A percentile compares a stretch with the other conserved stretches of the same genome.
Conservation (phyloP, 2,888 invertebrate species). For the Byasa hedistus region DNA sequence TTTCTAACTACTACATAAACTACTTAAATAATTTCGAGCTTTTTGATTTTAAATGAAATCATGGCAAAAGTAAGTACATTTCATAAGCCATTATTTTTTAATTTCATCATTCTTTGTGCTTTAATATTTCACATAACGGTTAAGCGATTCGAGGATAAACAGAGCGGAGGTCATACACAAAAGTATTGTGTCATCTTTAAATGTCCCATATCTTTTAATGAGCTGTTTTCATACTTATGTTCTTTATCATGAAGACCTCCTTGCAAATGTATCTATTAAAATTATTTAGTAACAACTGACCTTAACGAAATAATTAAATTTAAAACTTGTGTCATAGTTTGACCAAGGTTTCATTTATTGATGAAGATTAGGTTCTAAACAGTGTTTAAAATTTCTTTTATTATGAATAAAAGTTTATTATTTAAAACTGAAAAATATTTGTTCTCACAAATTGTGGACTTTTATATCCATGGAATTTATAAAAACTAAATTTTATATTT, state of each 20-base stretch:
- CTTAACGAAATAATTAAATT: background rate
- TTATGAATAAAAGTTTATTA: too few species aligned
- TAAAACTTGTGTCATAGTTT: background rate
- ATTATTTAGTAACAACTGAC: background rate
- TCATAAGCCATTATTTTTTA: background rate
- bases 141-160: background rate
- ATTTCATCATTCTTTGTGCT: conserved; percentile 1
- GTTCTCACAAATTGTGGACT: too few species aligned
- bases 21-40: too few species aligned
- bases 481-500: too few species aligned
- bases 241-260: background rate
- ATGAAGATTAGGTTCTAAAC: too few species aligned
- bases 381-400: too few species aligned
- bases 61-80: background rate
- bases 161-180: background rate
- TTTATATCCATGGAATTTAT: too few species aligned
- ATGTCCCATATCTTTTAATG: conserved; percentile 3
- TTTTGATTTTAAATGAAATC: background rate
- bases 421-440: too few species aligned
- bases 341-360: background rate
- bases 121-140: conserved; percentile 1
- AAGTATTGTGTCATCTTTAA: background rate
- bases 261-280: background rate
- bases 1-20: too few species aligned
- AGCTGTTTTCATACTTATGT: background rate